phyloP scores from a whole-genome alignment of 2,797 vertebrate genomes.

The Myotis pilosus region DNA sequence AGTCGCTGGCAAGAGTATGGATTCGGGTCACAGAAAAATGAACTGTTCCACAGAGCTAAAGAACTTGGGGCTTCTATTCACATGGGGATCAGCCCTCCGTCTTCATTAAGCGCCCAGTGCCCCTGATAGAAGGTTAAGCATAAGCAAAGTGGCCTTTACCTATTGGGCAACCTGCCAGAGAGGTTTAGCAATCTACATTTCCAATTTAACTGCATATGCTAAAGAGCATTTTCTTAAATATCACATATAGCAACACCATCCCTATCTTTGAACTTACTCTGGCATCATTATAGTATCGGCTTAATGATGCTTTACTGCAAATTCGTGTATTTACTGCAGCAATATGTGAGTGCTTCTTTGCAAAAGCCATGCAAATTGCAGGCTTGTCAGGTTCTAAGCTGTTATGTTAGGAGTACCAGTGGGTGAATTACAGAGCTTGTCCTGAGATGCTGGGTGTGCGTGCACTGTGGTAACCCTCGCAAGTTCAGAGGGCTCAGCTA shows the following conservation, averaged over 20 bases:
- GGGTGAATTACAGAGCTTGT: slow-evolving; percentile 53
- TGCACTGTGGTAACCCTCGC: background rate
- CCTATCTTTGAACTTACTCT: slow-evolving; percentile 41
- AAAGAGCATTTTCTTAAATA: background rate
- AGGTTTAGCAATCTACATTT: background rate
- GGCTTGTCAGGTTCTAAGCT: slow-evolving; percentile 50
- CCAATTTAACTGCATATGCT: background rate
- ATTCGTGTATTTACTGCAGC: slow-evolving; percentile 22
- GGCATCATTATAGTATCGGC: slow-evolving; percentile 24
- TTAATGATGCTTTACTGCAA: slow-evolving; percentile 8
- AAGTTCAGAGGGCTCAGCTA: background rate
- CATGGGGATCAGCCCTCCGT: background rate
- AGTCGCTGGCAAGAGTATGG: background rate
- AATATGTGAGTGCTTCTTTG: slow-evolving; percentile 18
- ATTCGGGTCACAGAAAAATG: background rate
- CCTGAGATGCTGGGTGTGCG: background rate
- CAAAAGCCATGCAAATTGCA: slow-evolving; percentile 58
- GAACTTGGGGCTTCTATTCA: background rate
- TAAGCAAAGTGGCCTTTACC: background rate
- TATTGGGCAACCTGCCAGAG: background rate
- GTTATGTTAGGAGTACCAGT: slow-evolving; percentile 41
- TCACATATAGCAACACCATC: background rate
- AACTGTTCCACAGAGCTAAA: background rate
- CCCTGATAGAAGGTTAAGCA: background rate
- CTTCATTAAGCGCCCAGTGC: background rate